Evolutionary conservation across 2,113 vertebrate species (phyloP).

Genomic region (Xenopus borealis): DNA sequence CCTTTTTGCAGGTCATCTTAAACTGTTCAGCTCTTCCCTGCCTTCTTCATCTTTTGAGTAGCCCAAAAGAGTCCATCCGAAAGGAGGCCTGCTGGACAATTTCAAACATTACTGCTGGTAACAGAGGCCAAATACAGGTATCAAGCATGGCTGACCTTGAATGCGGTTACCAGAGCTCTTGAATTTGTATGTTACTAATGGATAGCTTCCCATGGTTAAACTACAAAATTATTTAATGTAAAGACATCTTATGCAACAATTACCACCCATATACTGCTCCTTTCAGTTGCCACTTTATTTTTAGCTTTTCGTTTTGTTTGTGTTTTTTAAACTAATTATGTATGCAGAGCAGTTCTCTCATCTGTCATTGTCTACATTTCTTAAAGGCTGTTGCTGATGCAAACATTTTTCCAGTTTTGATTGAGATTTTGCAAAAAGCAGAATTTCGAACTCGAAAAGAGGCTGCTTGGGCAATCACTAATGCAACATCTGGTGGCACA

Average conservation of each 20-base stretch:
- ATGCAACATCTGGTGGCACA: slow-evolving; percentile 94
- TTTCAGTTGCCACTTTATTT: no score
- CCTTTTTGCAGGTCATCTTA: slow-evolving; percentile 82
- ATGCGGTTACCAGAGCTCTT: no score
- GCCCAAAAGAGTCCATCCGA: slow-evolving; percentile 94
- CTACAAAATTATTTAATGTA: no score
- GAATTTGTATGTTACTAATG: no score
- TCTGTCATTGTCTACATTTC: neutral
- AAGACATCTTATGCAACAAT: no score
- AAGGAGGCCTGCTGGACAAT: slow-evolving; percentile 99
- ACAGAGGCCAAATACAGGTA: slow-evolving; percentile 96
- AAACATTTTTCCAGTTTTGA: slow-evolving; percentile 96
- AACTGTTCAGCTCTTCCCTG: slow-evolving; percentile 97
- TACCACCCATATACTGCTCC: no score
- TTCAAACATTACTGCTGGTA: slow-evolving; percentile 97
- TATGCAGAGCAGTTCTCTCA: no score
- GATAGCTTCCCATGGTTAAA: no score
- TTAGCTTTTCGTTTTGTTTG: no score
- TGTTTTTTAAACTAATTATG: no score
- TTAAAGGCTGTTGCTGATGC: slow-evolving; percentile 90
- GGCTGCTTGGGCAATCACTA: slow-evolving; percentile 96
- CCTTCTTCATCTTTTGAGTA: slow-evolving; percentile 93
- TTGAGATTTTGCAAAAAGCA: slow-evolving; percentile 95
- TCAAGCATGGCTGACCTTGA: no score
- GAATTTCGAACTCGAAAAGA: slow-evolving; percentile 97